Conservation (phyloP, 2,113 vertebrate genomes). For the Hassar affinis region DNA sequence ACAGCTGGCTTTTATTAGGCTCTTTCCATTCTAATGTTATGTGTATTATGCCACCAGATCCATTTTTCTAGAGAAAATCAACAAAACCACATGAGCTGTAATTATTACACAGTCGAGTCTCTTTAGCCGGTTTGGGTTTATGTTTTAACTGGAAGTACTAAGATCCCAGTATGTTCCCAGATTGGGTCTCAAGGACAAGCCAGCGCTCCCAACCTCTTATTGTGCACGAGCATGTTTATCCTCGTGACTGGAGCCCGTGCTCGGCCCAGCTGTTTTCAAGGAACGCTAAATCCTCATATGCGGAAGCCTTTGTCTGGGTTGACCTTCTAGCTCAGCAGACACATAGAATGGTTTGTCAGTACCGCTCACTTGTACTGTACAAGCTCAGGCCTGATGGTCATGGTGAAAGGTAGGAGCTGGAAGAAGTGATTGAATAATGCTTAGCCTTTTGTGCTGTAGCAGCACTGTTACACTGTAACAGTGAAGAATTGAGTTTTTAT, state of each 20-base stretch:
- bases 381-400: not conserved
- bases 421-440: not conserved
- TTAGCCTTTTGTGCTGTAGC: not conserved
- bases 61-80: slow-evolving; percentile 3
- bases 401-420: not conserved
- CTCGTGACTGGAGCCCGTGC: slow-evolving; percentile 20
- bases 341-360: not conserved
- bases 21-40: slow-evolving; percentile 30
- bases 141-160: slow-evolving; percentile 21
- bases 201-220: slow-evolving; percentile 27
- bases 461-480: not conserved
- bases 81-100: not conserved
- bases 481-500: not conserved
- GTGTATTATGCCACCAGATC: slow-evolving; percentile 28
- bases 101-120: not conserved
- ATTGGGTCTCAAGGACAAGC: slow-evolving; percentile 2
- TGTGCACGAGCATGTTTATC: slow-evolving; percentile 34
- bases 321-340: slow-evolving; percentile 5
- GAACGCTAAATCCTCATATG: slow-evolving; percentile 6
- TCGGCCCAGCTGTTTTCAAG: slow-evolving; percentile 7
- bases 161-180: slow-evolving; percentile 2
- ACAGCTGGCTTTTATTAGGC: slow-evolving; percentile 57
- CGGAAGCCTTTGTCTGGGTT: slow-evolving; percentile 9
- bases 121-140: not conserved
- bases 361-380: not conserved